Evolutionary conservation across 2,888 invertebrate species (phyloP).

Genomic region (Cepaea hortensis): DNA sequence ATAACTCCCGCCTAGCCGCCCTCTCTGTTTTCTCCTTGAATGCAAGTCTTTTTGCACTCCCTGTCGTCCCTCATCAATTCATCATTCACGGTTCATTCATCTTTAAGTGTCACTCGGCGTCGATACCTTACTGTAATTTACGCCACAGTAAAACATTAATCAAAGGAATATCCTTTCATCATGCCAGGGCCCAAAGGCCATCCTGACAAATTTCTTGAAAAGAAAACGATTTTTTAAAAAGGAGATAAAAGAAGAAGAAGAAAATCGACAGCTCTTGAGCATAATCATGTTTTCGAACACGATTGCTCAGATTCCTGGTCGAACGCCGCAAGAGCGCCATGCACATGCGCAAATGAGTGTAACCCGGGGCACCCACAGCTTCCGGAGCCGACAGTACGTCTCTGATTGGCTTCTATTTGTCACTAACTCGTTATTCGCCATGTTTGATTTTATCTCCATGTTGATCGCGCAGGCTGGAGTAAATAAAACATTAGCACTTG

Average conservation of each 20-base stretch:
- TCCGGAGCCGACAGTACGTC: background rate
- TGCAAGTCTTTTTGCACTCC: too few species aligned
- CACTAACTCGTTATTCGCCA: slow-evolving; percentile 12
- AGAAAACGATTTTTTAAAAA: slow-evolving; percentile 31
- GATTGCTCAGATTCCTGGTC: slow-evolving; percentile 13
- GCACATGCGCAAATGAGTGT: slow-evolving; percentile 29
- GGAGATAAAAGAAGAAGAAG: background rate
- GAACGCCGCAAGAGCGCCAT: background rate
- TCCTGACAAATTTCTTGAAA: slow-evolving; percentile 39
- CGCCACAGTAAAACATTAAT: slow-evolving; percentile 43
- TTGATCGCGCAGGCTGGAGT: slow-evolving; percentile 6
- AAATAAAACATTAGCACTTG: slow-evolving; percentile 25
- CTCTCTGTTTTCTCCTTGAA: too few species aligned
- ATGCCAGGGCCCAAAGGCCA: slow-evolving; percentile 29
- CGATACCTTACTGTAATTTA: slow-evolving; percentile 40
- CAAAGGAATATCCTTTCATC: slow-evolving; percentile 45
- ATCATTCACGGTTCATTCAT: slow-evolving; percentile 40
- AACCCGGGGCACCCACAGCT: background rate
- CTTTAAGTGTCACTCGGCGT: slow-evolving; percentile 23
- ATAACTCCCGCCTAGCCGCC: too few species aligned
- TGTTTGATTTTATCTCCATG: slow-evolving; percentile 33
- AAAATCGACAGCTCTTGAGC: slow-evolving; percentile 6
- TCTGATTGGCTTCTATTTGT: slow-evolving; percentile 34
- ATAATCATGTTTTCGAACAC: slow-evolving; percentile 31
- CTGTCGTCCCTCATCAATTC: slow-evolving; percentile 35